phyloP scores from a whole-genome alignment of 92 coral and sea anemone species.

The Porites evermanni region DNA sequence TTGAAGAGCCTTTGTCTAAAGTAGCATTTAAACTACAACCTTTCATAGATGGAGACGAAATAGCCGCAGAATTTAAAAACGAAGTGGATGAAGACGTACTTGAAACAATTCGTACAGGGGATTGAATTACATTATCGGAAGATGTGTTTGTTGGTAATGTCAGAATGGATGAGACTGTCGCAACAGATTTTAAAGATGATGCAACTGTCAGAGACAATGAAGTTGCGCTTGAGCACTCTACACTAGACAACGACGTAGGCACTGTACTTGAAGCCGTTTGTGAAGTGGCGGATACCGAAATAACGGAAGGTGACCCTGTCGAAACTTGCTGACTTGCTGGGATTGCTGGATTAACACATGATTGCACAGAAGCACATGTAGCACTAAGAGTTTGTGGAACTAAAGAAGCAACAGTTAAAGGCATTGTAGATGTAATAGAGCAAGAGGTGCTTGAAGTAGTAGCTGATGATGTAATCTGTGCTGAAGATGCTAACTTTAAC shows the following conservation, averaged over 20 bases:
- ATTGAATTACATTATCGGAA: not conserved
- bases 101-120: not conserved
- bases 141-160: not conserved
- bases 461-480: not conserved
- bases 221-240: not conserved
- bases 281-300: not conserved
- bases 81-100: conserved; percentile 10
- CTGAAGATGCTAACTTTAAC: not conserved
- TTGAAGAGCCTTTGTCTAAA: not conserved
- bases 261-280: not conserved
- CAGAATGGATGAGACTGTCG: not conserved
- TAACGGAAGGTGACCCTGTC: not conserved
- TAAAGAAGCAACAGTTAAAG: not conserved
- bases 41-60: not conserved
- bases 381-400: conserved; percentile 5
- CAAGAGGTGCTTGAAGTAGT: not conserved
- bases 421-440: not conserved
- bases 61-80: not conserved
- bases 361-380: not conserved
- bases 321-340: conserved; percentile 9
- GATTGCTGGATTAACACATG: not conserved
- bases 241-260: not conserved
- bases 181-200: not conserved
- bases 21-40: not conserved
- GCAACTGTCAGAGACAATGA: not conserved